Evolutionary conservation across 2,797 vertebrate species (phyloP).

Genomic region (Tiaroga cobitis): DNA sequence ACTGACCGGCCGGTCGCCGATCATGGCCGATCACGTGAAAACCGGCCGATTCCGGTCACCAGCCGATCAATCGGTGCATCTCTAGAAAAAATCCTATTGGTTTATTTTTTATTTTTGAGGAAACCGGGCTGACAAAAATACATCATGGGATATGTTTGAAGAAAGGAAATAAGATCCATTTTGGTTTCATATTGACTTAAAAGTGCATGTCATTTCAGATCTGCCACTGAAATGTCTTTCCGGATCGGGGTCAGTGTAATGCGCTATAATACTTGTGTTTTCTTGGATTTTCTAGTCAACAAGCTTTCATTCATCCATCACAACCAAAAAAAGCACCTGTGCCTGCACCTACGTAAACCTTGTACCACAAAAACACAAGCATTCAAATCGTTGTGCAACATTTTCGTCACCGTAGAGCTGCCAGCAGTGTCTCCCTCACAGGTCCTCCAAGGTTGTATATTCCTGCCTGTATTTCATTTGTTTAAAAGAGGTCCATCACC

Average conservation of each 20-base stretch:
- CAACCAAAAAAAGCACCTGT: slow-evolving; percentile 13
- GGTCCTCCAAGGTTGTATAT: slow-evolving; percentile 54
- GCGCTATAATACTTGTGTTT: slow-evolving; percentile 11
- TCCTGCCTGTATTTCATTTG: slow-evolving; percentile 62
- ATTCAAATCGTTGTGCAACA: slow-evolving; percentile 40
- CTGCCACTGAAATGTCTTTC: slow-evolving; percentile 1
- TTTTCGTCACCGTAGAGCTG: slow-evolving; percentile 23
- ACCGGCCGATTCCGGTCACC: too few relatives aligned
- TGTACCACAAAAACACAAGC: slow-evolving; percentile 33
- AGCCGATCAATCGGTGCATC: too few relatives aligned
- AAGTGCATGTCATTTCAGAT: slow-evolving; percentile 15
- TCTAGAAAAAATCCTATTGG: neutral
- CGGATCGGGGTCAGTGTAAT: neutral
- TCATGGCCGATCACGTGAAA: too few relatives aligned
- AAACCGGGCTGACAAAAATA: neutral
- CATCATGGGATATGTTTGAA: neutral
- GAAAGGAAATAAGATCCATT: neutral
- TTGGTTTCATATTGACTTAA: neutral
- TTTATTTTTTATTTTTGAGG: neutral
- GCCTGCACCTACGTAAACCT: slow-evolving; percentile 45
- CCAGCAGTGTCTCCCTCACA: slow-evolving; percentile 46
- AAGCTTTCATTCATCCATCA: slow-evolving; percentile 35
- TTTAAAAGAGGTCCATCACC: slow-evolving; percentile 64
- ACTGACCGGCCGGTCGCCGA: too few relatives aligned
- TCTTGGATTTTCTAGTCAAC: slow-evolving; percentile 10